These are phyloP conservation scores for Metellina segmentata DNA, from an alignment of 2,888 invertebrate genomes.

Conservation along the genomic window DNA sequence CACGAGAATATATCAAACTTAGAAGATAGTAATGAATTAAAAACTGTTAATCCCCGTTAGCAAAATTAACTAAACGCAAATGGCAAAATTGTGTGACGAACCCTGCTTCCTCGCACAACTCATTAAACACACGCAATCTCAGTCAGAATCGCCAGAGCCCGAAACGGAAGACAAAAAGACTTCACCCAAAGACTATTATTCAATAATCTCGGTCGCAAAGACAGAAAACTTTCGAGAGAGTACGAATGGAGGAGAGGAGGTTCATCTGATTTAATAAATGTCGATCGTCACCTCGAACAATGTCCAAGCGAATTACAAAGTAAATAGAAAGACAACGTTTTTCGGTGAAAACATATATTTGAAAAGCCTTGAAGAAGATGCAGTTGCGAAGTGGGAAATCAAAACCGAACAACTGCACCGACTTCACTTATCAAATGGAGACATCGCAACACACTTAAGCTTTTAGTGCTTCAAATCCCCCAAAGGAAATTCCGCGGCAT, in stretches of 20 bases:
- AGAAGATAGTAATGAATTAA: no score
- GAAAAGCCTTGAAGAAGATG: slow-evolving; percentile 20
- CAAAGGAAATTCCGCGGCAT: slow-evolving; percentile 44
- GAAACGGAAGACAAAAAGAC: no score
- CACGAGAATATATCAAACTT: no score
- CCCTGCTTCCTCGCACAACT: no score
- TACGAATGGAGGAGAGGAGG: background rate
- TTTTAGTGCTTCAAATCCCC: slow-evolving; percentile 68
- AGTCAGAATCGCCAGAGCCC: no score
- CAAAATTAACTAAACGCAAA: no score
- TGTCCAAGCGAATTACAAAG: slow-evolving; percentile 61
- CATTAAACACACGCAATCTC: no score
- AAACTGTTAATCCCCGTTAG: no score
- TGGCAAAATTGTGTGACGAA: no score
- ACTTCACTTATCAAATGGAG: slow-evolving; percentile 65
- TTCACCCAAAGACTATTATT: slow-evolving; percentile 7
- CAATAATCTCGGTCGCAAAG: slow-evolving; percentile 30
- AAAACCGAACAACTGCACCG: slow-evolving; percentile 52
- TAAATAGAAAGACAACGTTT: slow-evolving; percentile 60
- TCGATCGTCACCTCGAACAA: slow-evolving; percentile 54
- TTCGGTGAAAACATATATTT: slow-evolving; percentile 64
- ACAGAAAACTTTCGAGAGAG: background rate
- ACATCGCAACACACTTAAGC: slow-evolving; percentile 71
- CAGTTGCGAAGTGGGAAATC: slow-evolving; percentile 63
- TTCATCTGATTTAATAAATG: slow-evolving; percentile 66